phyloP scores from a whole-genome alignment of 2,888 invertebrate genomes.

The Chloromyia formosa region DNA sequence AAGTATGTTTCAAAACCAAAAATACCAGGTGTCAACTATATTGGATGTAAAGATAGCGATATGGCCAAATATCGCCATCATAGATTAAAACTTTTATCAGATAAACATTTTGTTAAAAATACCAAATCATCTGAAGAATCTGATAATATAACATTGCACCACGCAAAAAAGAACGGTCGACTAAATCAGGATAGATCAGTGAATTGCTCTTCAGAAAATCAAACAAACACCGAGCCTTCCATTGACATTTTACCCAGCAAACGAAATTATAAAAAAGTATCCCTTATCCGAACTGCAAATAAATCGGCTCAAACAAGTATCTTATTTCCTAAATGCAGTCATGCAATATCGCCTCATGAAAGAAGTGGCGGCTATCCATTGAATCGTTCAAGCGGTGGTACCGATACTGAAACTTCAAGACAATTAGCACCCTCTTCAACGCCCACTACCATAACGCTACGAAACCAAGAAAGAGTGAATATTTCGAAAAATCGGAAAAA shows the following conservation, averaged over 20 bases:
- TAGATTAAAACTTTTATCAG: background rate
- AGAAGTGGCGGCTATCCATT: background rate
- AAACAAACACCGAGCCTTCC: background rate
- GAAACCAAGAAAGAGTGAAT: no score
- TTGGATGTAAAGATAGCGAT: slow-evolving; percentile 32
- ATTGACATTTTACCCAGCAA: background rate
- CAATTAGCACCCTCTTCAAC: background rate
- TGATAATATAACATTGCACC: no score
- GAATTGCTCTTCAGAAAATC: background rate
- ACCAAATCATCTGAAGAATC: slow-evolving; percentile 10
- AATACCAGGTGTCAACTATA: slow-evolving; percentile 6
- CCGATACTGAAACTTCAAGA: background rate
- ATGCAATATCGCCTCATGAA: background rate
- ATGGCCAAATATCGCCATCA: slow-evolving; percentile 22
- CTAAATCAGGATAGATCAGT: no score
- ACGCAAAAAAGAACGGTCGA: background rate
- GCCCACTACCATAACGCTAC: background rate
- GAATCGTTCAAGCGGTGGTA: slow-evolving; percentile 20
- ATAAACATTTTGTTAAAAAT: background rate
- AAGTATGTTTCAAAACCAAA: slow-evolving; percentile 31
- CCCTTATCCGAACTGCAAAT: background rate
- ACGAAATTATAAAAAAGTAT: background rate
- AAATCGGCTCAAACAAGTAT: background rate
- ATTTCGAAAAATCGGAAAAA: background rate
- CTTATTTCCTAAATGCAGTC: no score